These are phyloP conservation scores for Tetramorium bicarinatum DNA, from an alignment of 2,888 invertebrate genomes.

Conservation along the genomic window DNA sequence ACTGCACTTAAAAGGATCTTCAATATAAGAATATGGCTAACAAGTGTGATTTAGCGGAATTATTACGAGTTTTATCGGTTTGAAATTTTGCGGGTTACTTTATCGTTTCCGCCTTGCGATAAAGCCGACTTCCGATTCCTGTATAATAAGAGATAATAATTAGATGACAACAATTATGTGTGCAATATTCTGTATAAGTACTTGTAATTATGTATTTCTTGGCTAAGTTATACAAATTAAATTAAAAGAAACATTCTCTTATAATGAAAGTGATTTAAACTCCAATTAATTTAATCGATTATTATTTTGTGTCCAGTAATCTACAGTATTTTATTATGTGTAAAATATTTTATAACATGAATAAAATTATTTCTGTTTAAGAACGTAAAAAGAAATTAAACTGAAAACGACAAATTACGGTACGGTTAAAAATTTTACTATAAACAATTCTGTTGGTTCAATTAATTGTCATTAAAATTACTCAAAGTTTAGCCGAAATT, in stretches of 20 bases:
- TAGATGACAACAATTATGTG: not conserved
- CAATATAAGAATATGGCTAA: not conserved
- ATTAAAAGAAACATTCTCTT: not conserved
- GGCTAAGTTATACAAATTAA: not conserved
- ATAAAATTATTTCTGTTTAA: not conserved
- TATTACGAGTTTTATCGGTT: not conserved
- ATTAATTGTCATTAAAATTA: not conserved
- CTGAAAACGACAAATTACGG: not conserved
- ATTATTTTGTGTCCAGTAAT: not conserved
- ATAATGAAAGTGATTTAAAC: not conserved
- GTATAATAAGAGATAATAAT: slow-evolving; percentile 15
- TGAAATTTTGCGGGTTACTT: not conserved
- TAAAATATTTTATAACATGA: too few species aligned
- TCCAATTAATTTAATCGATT: not conserved
- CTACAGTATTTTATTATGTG: not conserved
- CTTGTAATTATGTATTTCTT: slow-evolving; percentile 1
- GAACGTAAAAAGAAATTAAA: not conserved
- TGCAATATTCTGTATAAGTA: not conserved
- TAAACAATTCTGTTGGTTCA: not conserved
- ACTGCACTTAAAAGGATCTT: too few species aligned
- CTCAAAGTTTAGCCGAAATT: not conserved
- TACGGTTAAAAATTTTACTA: not conserved
- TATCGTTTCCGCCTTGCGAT: not conserved
- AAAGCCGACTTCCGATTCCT: not conserved
- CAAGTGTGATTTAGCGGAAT: not conserved